Evolutionary conservation across 2,888 invertebrate species (phyloP).

Genomic region (Idaea straminata): DNA sequence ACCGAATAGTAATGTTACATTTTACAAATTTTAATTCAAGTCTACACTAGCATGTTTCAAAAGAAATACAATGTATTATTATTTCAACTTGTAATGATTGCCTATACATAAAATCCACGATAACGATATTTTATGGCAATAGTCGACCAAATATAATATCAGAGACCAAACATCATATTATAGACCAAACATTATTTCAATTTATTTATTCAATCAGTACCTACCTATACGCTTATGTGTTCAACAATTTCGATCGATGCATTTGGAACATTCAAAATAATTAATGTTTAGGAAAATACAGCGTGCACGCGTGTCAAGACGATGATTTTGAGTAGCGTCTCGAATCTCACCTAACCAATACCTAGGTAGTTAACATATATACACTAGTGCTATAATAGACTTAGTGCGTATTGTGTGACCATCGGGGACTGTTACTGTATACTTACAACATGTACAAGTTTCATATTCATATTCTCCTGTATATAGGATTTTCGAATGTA

Average conservation of each 20-base stretch:
- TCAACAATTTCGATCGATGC: neutral
- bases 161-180: neutral
- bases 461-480: constrained; percentile 12
- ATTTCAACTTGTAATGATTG: neutral
- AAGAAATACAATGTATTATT: neutral
- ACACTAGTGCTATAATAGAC: neutral
- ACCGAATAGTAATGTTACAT: neutral
- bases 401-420: neutral
- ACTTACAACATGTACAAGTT: neutral
- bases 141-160: neutral
- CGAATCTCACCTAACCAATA: neutral
- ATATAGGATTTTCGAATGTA: constrained; percentile 37
- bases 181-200: no score
- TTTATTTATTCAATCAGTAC: neutral
- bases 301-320: neutral
- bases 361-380: neutral
- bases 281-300: neutral
- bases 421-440: neutral
- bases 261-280: neutral
- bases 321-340: neutral
- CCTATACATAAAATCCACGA: neutral
- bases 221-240: neutral
- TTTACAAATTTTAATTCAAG: neutral
- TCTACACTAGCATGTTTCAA: neutral
- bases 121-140: neutral